These are phyloP conservation scores for Stegodyphus dumicola DNA, from an alignment of 1,140 invertebrate species.

Conservation along the genomic window DNA sequence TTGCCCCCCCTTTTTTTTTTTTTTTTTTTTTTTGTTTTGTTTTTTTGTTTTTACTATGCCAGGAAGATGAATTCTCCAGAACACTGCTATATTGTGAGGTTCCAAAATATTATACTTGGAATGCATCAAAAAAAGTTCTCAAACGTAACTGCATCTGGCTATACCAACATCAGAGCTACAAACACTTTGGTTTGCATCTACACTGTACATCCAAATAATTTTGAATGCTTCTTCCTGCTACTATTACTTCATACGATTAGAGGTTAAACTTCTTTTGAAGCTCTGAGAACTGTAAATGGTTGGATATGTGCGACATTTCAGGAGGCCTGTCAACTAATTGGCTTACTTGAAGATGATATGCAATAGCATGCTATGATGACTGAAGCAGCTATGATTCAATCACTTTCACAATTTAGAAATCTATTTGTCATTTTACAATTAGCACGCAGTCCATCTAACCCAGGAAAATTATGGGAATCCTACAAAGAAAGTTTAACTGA, in stretches of 20 bases:
- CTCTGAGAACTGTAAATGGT: slow-evolving; percentile 68
- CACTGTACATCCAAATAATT: slow-evolving; percentile 6
- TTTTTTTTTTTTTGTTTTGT: too few relatives aligned
- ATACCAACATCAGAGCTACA: neutral
- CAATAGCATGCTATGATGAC: slow-evolving; percentile 65
- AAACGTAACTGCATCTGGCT: too few relatives aligned
- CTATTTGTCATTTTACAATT: slow-evolving; percentile 51
- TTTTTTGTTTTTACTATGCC: slow-evolving; percentile 55
- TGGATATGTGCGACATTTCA: slow-evolving; percentile 68
- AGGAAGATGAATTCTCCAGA: slow-evolving; percentile 39
- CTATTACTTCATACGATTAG: slow-evolving; percentile 69
- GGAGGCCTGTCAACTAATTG: slow-evolving; percentile 67
- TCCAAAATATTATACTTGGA: slow-evolving; percentile 31
- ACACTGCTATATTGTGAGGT: slow-evolving; percentile 37
- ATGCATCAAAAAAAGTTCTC: slow-evolving; percentile 14
- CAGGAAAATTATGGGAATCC: slow-evolving; percentile 38
- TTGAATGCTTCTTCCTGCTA: slow-evolving; percentile 64
- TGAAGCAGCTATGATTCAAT: slow-evolving; percentile 67
- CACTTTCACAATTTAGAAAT: slow-evolving; percentile 63
- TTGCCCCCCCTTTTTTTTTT: too few relatives aligned
- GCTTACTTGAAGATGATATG: slow-evolving; percentile 67
- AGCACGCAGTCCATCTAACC: slow-evolving; percentile 20
- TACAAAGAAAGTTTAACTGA: neutral
- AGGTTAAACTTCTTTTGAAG: slow-evolving; percentile 67
- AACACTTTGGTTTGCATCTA: neutral